Evolutionary conservation across 2,113 vertebrate species (phyloP).

Genomic region (Craseonycteris thonglongyai): DNA sequence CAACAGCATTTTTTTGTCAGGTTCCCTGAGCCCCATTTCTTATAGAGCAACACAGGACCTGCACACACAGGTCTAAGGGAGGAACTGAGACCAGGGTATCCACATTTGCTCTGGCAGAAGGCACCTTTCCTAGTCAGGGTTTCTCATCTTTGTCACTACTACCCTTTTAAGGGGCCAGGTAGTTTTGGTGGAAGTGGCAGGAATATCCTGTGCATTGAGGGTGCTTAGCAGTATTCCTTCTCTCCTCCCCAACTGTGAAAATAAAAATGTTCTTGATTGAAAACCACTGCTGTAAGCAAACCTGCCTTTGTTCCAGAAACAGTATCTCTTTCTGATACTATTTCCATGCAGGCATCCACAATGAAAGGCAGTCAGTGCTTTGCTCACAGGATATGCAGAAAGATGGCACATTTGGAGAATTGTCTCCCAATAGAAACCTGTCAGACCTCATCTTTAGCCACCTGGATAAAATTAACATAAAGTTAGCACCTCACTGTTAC

Average conservation of each 20-base stretch:
- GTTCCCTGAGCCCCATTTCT: neutral
- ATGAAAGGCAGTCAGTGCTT: neutral
- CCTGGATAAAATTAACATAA: neutral
- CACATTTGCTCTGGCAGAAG: neutral
- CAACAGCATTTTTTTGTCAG: neutral
- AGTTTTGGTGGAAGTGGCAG: neutral
- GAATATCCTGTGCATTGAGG: neutral
- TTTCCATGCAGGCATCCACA: neutral
- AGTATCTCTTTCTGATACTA: neutral
- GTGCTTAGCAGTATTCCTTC: neutral
- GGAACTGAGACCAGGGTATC: neutral
- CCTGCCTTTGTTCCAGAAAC: neutral
- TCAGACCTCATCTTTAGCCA: neutral
- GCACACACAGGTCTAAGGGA: neutral
- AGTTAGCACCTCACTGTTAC: neutral
- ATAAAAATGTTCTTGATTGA: neutral
- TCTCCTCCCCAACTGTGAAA: neutral
- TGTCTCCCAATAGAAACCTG: neutral
- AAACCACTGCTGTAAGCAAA: neutral
- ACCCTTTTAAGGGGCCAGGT: neutral
- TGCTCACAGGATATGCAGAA: neutral
- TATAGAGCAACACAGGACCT: neutral
- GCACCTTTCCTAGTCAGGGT: neutral
- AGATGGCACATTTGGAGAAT: neutral
- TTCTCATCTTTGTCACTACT: neutral